Evolutionary conservation across 1,140 invertebrate species (phyloP), one percentile per base, ranked within the genome.

Genomic region (Battus philenor): DNA sequence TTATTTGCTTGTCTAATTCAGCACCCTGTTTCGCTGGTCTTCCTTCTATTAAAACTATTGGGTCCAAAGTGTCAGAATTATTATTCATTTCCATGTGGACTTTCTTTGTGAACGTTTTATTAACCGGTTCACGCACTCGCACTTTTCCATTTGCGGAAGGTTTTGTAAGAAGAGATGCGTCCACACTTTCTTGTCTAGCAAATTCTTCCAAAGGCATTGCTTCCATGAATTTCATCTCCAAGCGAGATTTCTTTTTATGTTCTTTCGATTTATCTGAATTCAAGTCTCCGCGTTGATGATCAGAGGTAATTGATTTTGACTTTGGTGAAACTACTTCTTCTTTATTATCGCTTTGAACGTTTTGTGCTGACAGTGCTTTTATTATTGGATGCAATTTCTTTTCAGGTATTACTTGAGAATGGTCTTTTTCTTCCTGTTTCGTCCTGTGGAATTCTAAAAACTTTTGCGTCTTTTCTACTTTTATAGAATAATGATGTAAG

Each of bases 381-480:
- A 66, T 54, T 11, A 75, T 57, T 2, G 68, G 55, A 17, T 67
- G 55, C 13, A 60, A n/a, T 48, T 70, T 78, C 5, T 51, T 54
- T 33, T 63, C 55, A 15, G 44, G n/a, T 50, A 13, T 12, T 16
- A 34, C 45, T 18, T 39, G 20, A 5, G 60, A 47, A 31, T 49
- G 29, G 44, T 62, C 72, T 20, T 70, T 63, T 26, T 65, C 59
- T 22, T 46, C 50, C 6, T 24, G 56, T 65, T 82, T 85, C 7
- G 49, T 41, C 67, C 70, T 76, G 39, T 81, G 63, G 43, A 82
- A 80, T 29, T 75, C 68, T 15, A 85, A 56, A 50, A 81, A 83
- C 31, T 80, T 81, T 61, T 83, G 79, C 3, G 77, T 85, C 58
- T 72, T 80, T 36, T 80, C 77, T 2, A 85, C 79, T 60, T 85